phyloP scores from a whole-genome alignment of 2,113 vertebrate species.

The Pyrgilauda ruficollis region DNA sequence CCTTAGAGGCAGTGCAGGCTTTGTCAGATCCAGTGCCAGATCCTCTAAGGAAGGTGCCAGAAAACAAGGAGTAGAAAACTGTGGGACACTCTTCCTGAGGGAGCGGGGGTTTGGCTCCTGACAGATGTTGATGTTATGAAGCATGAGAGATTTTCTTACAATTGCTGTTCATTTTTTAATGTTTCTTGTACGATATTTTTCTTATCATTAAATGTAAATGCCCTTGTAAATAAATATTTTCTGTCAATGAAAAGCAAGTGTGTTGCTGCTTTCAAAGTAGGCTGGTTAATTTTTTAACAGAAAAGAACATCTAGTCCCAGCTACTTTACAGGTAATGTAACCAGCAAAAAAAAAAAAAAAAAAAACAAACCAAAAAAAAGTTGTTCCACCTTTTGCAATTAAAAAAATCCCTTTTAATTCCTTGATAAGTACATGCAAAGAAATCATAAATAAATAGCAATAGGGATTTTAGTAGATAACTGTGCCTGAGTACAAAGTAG shows the following conservation, averaged over 20 bases:
- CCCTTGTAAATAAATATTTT: constrained; percentile 47
- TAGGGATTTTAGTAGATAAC: neutral
- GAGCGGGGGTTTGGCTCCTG: neutral
- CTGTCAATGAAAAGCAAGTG: constrained; percentile 48
- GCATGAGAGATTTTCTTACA: neutral
- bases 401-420: neutral
- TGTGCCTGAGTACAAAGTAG: neutral
- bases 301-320: neutral
- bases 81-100: neutral
- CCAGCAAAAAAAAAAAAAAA: neutral
- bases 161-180: constrained; percentile 8
- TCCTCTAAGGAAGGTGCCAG: neutral
- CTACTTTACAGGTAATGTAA: neutral
- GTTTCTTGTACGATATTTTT: constrained; percentile 4
- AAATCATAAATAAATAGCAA: neutral
- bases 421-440: neutral
- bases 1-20: neutral
- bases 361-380: neutral
- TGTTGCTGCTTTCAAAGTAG: constrained; percentile 60
- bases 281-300: constrained; percentile 8
- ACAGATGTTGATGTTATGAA: neutral
- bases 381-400: neutral
- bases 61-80: neutral
- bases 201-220: constrained; percentile 36
- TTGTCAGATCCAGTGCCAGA: neutral